A percentile compares a stretch with the other conserved stretches of the same genome.
Evolutionary conservation across 2,888 invertebrate genomes (phyloP).

Genomic region (Luffia ferchaultella): DNA sequence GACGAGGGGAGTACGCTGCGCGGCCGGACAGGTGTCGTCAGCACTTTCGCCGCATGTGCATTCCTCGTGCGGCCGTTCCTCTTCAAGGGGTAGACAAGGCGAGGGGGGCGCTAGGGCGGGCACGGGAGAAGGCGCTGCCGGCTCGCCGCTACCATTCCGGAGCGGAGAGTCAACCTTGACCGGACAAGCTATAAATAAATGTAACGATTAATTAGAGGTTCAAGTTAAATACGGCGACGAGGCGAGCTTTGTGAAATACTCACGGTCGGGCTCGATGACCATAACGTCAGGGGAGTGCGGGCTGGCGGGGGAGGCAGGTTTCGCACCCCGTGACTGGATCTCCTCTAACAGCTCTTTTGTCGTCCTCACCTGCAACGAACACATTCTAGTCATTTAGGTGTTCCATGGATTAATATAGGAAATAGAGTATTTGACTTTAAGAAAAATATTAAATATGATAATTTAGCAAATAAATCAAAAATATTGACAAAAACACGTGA

Average conservation of each 20-base stretch:
- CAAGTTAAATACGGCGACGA: background rate
- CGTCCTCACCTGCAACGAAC: constrained; percentile 35
- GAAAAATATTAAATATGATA: too few species aligned
- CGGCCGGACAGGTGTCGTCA: constrained; percentile 42
- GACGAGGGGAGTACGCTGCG: constrained; percentile 34
- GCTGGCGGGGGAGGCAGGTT: constrained; percentile 24
- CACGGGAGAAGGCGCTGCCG: constrained; percentile 10
- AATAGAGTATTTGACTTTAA: too few species aligned
- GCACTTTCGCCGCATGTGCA: constrained; percentile 37
- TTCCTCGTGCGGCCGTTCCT: constrained; percentile 29
- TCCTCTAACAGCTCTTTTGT: constrained; percentile 84
- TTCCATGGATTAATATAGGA: too few species aligned
- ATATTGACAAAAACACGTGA: too few species aligned
- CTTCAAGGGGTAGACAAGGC: constrained; percentile 28
- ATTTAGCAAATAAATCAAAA: too few species aligned
- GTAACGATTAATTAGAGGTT: background rate
- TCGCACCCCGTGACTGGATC: constrained; percentile 71
- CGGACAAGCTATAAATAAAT: constrained; percentile 18
- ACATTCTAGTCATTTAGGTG: too few species aligned
- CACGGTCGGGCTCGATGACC: constrained; percentile 50
- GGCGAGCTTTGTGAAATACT: constrained; percentile 17
- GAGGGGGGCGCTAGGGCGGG: constrained; percentile 11
- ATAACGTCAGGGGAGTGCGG: constrained; percentile 46
- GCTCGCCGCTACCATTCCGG: constrained; percentile 34
- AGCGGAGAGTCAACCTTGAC: constrained; percentile 41